These are phyloP conservation scores for Steatocranus sp. DNA, from an alignment of 2,797 vertebrate species.

Conservation along the genomic window DNA sequence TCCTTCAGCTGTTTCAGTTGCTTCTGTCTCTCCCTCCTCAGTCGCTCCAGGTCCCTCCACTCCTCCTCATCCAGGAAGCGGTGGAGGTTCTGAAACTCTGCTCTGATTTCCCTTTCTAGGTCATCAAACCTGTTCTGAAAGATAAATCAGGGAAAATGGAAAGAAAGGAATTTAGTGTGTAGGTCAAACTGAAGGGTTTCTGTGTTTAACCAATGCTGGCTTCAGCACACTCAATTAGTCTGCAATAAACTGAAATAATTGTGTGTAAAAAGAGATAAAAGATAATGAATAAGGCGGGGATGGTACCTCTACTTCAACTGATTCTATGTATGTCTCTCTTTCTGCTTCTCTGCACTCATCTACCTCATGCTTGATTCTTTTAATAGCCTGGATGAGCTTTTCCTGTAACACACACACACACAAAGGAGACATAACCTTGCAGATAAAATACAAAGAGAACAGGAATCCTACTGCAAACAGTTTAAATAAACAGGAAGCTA, in stretches of 20 bases:
- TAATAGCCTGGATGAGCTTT: conserved; percentile 78
- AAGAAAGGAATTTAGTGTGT: not conserved
- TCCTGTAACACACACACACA: conserved; percentile 48
- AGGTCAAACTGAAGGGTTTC: not conserved
- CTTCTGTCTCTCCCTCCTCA: conserved; percentile 67
- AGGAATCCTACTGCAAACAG: not conserved
- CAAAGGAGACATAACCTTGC: not conserved
- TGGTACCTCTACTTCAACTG: conserved; percentile 70
- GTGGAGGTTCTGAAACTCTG: conserved; percentile 77
- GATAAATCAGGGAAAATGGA: not conserved
- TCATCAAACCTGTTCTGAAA: conserved; percentile 67
- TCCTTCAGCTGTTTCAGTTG: conserved; percentile 71
- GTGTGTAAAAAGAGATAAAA: not conserved
- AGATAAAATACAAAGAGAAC: not conserved
- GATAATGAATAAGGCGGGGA: conserved; percentile 18
- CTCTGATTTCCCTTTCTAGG: conserved; percentile 72
- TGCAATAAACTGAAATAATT: not conserved
- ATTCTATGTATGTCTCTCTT: conserved; percentile 61
- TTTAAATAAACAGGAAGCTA: not conserved
- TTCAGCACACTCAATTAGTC: not conserved
- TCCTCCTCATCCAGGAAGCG: conserved; percentile 75
- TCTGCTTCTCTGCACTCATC: conserved; percentile 74
- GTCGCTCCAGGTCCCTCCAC: conserved; percentile 61
- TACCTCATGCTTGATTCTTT: conserved; percentile 77
- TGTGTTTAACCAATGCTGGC: not conserved